phyloP scores from a whole-genome alignment of 1,140 invertebrate genomes.

The Cepaea nemoralis region DNA sequence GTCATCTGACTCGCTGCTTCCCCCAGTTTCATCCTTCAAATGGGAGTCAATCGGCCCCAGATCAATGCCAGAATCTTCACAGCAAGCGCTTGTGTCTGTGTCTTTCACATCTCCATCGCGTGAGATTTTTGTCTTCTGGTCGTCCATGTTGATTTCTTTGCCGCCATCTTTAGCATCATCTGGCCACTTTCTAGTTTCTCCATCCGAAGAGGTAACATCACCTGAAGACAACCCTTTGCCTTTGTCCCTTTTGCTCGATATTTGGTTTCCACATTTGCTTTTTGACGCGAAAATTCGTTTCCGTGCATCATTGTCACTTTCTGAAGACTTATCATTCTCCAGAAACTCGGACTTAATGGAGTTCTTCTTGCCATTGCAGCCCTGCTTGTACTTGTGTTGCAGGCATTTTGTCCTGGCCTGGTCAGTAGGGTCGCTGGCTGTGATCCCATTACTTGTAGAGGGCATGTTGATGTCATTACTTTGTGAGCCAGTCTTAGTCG shows the following conservation, averaged over 20 bases:
- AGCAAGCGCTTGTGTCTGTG: background rate
- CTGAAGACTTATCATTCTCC: background rate
- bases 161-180: background rate
- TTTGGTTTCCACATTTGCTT: background rate
- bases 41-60: background rate
- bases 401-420: background rate
- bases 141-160: background rate
- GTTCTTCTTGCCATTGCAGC: background rate
- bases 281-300: background rate
- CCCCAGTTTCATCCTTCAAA: background rate
- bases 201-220: background rate
- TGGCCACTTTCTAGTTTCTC: background rate
- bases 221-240: background rate
- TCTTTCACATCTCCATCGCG: background rate
- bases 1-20: background rate
- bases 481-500: background rate
- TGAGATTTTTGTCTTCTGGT: too few relatives aligned
- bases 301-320: background rate
- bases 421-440: background rate
- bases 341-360: background rate
- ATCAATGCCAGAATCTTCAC: background rate
- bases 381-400: background rate
- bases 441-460: background rate
- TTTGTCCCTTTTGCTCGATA: background rate
- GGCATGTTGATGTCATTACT: background rate